Base-by-base conservation (phyloP, 2,113 vertebrate genomes). In the Rynchops niger region DNA sequence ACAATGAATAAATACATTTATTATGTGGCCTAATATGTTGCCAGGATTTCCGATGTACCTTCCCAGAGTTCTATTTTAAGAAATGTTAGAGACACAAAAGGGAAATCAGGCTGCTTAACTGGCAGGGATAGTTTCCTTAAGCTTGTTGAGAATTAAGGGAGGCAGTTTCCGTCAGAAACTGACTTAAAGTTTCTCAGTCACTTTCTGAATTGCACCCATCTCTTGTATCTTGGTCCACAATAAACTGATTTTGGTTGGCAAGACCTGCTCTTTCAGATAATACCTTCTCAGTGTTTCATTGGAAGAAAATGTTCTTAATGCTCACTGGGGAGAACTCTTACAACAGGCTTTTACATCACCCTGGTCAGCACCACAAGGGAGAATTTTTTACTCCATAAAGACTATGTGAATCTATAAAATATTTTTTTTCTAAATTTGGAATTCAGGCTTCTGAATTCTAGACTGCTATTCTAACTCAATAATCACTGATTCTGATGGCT, bases 1-100 rank as follows among this genome's bases (percentile, higher is more conserved):
- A 81, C 74, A 82, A 93, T 91, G 87, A 96, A 93, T 96, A 95
- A 85, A 94, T 91, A 65, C 50, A 73, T 93, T 96, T 93, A 76
- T 93, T 93, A 93, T 70, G 49, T 93, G 58, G 34, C n/a, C 27
- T 93, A 79, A 84, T 87, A n/a, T 0, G 0, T 90, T 92, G 30
- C 80, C 90, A 27, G 76, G 84, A 76, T 89, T 93, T 88, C 79
- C 88, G 58, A 87, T 87, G 19, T 34, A 59, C 34, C 90, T 87
- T 80, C 71, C 50, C 12, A 67, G 67, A 70, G 26, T 80, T 92
- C 63, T 77, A 47, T 90, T 90, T 92, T 81, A 84, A 83, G 79
- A 93, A 82, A 69, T 70, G 25, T 70, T 88, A 42, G n/a, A 71
- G 43, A 30, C 47, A 72, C 25, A n/a, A 29, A 80, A 82, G 23